A percentile compares a stretch with the other conserved stretches of the same genome.
Conservation (phyloP, 2,888 invertebrate genomes). For the Nesidiocoris tenuis region DNA sequence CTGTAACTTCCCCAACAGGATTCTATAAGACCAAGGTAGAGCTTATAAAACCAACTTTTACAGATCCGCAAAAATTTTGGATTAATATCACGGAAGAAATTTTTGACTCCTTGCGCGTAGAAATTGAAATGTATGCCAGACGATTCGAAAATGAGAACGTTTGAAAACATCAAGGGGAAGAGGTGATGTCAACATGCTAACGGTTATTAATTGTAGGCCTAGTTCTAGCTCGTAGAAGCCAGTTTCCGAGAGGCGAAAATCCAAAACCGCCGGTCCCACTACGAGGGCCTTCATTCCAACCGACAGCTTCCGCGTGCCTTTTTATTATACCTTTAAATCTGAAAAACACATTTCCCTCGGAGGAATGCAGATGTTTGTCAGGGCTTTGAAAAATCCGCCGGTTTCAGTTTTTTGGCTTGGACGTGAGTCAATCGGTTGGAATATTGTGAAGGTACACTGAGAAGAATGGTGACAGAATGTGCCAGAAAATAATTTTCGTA, state of each 20-base stretch:
- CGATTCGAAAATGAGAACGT: conserved; percentile 11
- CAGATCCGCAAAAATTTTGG: no score
- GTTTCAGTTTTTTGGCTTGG: no score
- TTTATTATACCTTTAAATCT: neutral
- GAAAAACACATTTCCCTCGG: neutral
- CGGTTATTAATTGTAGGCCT: conserved; percentile 42
- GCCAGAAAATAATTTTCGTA: no score
- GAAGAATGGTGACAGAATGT: no score
- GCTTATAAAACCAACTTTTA: no score
- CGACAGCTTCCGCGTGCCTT: neutral
- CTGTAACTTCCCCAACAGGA: no score
- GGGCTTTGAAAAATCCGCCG: neutral
- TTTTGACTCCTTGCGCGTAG: no score
- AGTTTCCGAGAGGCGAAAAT: conserved; percentile 9
- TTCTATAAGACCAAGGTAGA: no score
- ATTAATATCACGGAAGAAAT: no score
- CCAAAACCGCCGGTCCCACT: neutral
- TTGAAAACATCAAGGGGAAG: conserved; percentile 17
- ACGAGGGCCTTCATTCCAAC: conserved; percentile 6
- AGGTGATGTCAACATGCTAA: conserved; percentile 40
- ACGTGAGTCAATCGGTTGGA: no score
- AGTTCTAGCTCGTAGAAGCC: conserved; percentile 31
- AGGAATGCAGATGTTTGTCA: neutral
- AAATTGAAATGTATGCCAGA: no score
- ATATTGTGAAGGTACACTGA: no score